Evolutionary conservation across 2,113 vertebrate species (phyloP).

Genomic region (Tragelaphus strepsiceros): DNA sequence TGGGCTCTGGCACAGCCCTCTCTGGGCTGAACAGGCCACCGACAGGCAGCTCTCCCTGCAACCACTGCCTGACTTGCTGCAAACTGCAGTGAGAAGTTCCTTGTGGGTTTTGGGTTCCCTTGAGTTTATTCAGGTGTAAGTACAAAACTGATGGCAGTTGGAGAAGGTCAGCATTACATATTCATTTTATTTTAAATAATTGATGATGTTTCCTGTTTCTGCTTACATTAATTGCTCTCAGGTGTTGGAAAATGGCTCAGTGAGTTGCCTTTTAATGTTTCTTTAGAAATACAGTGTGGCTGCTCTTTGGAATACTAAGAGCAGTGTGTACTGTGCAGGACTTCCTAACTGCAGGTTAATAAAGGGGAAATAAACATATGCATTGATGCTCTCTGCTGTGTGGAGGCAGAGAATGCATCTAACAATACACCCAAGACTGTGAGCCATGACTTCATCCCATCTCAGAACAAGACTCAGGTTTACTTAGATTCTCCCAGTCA

Average conservation of each 20-base stretch:
- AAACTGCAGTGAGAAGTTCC: neutral
- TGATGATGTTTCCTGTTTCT: constrained; percentile 79
- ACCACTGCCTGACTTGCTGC: neutral
- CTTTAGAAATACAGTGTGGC: constrained; percentile 64
- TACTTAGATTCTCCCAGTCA: neutral
- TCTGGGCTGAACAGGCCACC: neutral
- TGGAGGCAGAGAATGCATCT: neutral
- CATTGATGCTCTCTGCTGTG: neutral
- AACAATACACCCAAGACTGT: neutral
- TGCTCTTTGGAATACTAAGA: constrained; percentile 61
- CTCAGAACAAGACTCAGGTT: constrained; percentile 19
- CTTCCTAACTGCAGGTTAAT: constrained; percentile 74
- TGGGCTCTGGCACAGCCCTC: neutral
- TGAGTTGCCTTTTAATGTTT: constrained; percentile 76
- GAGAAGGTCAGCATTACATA: constrained; percentile 79
- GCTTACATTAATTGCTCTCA: constrained; percentile 82
- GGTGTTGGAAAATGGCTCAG: constrained; percentile 75
- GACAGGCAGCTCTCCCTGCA: neutral
- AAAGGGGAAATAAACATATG: neutral
- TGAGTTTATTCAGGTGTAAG: constrained; percentile 73
- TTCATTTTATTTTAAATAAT: constrained; percentile 85
- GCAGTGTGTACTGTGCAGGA: constrained; percentile 27
- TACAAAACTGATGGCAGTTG: constrained; percentile 70
- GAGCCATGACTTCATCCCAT: neutral
- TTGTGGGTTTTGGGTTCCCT: constrained; percentile 53